Evolutionary conservation across 2,113 vertebrate genomes (phyloP), one percentile per base, ranked within the genome.

Genomic region (Lepidothrix coronata): DNA sequence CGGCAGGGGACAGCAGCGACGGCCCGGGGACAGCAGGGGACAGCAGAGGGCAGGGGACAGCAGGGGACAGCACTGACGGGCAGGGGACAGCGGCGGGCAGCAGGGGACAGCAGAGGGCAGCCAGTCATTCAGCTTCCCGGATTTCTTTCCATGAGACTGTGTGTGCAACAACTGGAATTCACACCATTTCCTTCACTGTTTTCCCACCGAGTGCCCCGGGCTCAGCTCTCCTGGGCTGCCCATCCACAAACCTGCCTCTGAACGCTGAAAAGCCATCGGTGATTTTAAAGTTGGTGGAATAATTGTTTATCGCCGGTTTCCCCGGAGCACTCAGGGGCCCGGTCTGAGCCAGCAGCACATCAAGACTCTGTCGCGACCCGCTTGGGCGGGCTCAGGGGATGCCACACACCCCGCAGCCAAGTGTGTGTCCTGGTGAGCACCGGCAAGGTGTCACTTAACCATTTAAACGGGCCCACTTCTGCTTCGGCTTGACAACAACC

Each of bases 391-490:
- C 41, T 24, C n/a, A 1, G 63, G 54, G 39, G 23, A 30, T 62
- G 59, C 44, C 43, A 6, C 39, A 63, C 61, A 30, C 8, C 18
- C 37, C 61, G 12, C n/a, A 59, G 58, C 58, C n/a, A 7, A 25
- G 58, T 59, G 58, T 17, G 35, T 13, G 67, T 2, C 59, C 31
- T 3, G 49, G 54, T 31, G 46, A 75, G 5, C 85, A 57, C 23
- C 46, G 5, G 1, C 4, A 4, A 48, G 14, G 9, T 1, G 20
- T 4, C 25, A 3, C 2, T 30, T 1, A 25, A 2, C 28, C 2
- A 11, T 18, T 31, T 18, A 31, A 46, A 43, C 0, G 1, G 55
- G 21, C 30, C 63, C n/a, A 0, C 3, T 28, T 5, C 49, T 51
- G 83, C 70, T 43, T 8, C 6, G 67, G 22, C 46, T 73, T 41